Conservation (phyloP, 2,797 vertebrate species). For the Macropus fuliginosus region DNA sequence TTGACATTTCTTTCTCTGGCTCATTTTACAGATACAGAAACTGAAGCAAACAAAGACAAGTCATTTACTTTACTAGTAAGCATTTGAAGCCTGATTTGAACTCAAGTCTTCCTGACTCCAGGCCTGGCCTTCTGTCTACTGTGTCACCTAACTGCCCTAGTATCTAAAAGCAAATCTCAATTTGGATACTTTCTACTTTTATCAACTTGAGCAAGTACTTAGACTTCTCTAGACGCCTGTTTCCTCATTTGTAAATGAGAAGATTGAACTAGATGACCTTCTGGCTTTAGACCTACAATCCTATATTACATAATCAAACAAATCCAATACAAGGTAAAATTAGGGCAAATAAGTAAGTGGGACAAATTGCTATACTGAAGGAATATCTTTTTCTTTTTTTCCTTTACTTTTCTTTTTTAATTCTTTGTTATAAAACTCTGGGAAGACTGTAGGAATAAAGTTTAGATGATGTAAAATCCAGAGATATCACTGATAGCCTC, state of each 20-base stretch:
- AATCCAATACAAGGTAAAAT: background rate
- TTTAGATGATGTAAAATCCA: background rate
- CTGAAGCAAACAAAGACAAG: background rate
- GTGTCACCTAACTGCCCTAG: background rate
- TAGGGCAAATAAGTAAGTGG: background rate
- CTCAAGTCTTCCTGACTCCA: background rate
- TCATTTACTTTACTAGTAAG: background rate
- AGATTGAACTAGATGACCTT: background rate
- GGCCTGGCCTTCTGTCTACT: background rate
- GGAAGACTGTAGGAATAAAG: background rate
- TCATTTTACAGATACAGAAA: background rate
- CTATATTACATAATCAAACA: background rate
- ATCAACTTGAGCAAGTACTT: background rate
- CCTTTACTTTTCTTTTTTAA: background rate
- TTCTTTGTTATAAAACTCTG: background rate
- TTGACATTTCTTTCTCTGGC: background rate
- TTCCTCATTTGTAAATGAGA: background rate
- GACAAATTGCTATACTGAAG: background rate
- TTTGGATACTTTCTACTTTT: background rate
- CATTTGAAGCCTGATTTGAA: background rate
- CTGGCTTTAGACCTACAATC: background rate
- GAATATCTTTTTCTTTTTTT: background rate
- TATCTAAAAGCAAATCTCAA: background rate
- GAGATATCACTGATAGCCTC: too few species aligned
- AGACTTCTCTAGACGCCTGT: background rate